phyloP scores from a whole-genome alignment of 2,888 invertebrate species.

The Ellobium chinense region DNA sequence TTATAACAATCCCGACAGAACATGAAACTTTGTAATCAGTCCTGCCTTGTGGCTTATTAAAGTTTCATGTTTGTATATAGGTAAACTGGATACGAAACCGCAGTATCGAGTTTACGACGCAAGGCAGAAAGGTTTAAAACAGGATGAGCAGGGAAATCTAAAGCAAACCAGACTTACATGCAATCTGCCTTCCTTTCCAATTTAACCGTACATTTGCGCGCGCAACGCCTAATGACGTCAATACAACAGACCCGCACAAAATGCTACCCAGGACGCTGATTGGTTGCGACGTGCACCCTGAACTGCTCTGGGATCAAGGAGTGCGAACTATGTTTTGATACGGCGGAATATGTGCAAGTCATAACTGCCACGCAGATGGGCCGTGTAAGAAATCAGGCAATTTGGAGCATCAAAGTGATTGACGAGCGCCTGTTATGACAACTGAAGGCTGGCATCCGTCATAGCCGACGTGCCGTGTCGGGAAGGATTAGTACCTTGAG shows the following conservation, averaged over 20 bases:
- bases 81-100: too few relatives aligned
- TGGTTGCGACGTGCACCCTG: slow-evolving; percentile 35
- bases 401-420: slow-evolving; percentile 47
- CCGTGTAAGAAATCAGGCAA: slow-evolving; percentile 44
- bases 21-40: too few relatives aligned
- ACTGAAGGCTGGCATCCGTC: slow-evolving; percentile 42
- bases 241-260: slow-evolving; percentile 18
- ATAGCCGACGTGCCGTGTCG: slow-evolving; percentile 40
- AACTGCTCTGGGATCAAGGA: slow-evolving; percentile 26
- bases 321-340: slow-evolving; percentile 45
- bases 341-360: slow-evolving; percentile 48
- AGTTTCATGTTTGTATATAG: too few relatives aligned
- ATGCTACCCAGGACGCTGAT: slow-evolving; percentile 12
- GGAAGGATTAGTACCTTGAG: slow-evolving; percentile 26
- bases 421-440: slow-evolving; percentile 54
- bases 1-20: too few relatives aligned
- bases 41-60: too few relatives aligned
- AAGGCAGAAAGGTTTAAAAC: too few relatives aligned
- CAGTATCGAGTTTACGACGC: too few relatives aligned
- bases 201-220: too few relatives aligned
- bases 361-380: slow-evolving; percentile 46
- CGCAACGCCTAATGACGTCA: slow-evolving; percentile 18
- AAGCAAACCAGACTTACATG: too few relatives aligned
- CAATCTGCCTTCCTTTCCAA: too few relatives aligned
- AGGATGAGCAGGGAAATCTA: too few relatives aligned